These are phyloP conservation scores for Megamerina dolium DNA, from an alignment of 2,888 invertebrate species.

Conservation along the genomic window DNA sequence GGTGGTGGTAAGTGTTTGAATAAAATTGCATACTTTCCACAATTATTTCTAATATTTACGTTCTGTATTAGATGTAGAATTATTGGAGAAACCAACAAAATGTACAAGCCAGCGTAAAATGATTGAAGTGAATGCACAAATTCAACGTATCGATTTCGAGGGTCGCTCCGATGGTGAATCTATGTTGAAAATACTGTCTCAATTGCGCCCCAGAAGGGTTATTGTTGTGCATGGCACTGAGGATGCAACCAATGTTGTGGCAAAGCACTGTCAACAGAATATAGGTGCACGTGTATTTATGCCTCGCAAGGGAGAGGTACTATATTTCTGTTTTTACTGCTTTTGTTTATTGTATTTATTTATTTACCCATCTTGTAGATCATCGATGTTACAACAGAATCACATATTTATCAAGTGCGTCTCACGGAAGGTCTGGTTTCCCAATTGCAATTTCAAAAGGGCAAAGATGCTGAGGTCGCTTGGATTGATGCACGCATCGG, in stretches of 20 bases:
- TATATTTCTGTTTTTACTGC: neutral
- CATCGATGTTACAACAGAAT: slow-evolving; percentile 95
- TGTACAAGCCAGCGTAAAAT: slow-evolving; percentile 70
- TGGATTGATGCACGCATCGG: slow-evolving; percentile 84
- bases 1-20: slow-evolving; percentile 26
- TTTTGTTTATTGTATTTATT: neutral
- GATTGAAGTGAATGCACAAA: slow-evolving; percentile 74
- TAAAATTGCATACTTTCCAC: too few relatives aligned
- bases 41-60: neutral
- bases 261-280: slow-evolving; percentile 62
- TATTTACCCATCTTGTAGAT: slow-evolving; percentile 29
- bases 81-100: slow-evolving; percentile 82
- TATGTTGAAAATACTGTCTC: slow-evolving; percentile 71
- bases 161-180: slow-evolving; percentile 86
- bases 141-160: slow-evolving; percentile 95
- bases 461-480: slow-evolving; percentile 88
- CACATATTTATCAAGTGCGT: slow-evolving; percentile 95
- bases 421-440: slow-evolving; percentile 88
- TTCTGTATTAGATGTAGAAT: slow-evolving; percentile 38
- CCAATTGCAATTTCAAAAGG: slow-evolving; percentile 75
- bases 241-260: slow-evolving; percentile 64
- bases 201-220: slow-evolving; percentile 74
- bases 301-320: slow-evolving; percentile 71
- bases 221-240: slow-evolving; percentile 69
- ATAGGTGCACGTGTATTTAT: slow-evolving; percentile 73